Evolutionary conservation across 2,888 invertebrate species (phyloP), one percentile per base, ranked within the genome.

Genomic region (Lithophane leautieri): DNA sequence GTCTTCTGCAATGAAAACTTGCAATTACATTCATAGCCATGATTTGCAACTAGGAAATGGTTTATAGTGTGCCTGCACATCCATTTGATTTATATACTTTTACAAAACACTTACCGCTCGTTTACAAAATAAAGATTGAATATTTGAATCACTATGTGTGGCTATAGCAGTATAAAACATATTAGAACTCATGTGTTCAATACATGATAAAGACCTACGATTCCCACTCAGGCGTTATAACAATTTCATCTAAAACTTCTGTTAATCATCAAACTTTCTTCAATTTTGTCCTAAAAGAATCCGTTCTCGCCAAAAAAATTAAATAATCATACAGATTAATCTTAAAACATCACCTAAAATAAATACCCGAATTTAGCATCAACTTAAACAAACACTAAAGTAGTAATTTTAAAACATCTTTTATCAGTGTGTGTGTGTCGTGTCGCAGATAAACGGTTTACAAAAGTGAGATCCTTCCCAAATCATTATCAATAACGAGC

Each of bases 401-500:
- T 28, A 60, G 22, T 44, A 2, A 50, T 47, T 34, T 16, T 19
- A 74, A 14, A 34, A 25, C 63, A 50, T 8, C 8, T 50, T 40
- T 7, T 54, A 73, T 42, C 40, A 22, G 22, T 11, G 19, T 66
- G 52, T 60, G 22, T 11, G 19, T 66, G 52, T 60, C 47, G 40
- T 62, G 19, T 47, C 34, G 40, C 19, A 42, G 14, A 28, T n/a
- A 60, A 42, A 62, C 14, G 62, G 61, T 25, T 9, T 54, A 34
- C n/a, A 25, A 40, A 28, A 12, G 40, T 12, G 40, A 68, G 70
- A 69, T 69, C n/a, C 60, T 70, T 73, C 28, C 73, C 42, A 34
- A 74, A 34, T 58, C 70, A 63, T 65, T 84, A 76, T 84, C 82
- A 42, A 63, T 28, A 58, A 73, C 66, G 70, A 78, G 63, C 63